Conservation (phyloP, 2,797 vertebrate genomes). For the Dipus sagitta region DNA sequence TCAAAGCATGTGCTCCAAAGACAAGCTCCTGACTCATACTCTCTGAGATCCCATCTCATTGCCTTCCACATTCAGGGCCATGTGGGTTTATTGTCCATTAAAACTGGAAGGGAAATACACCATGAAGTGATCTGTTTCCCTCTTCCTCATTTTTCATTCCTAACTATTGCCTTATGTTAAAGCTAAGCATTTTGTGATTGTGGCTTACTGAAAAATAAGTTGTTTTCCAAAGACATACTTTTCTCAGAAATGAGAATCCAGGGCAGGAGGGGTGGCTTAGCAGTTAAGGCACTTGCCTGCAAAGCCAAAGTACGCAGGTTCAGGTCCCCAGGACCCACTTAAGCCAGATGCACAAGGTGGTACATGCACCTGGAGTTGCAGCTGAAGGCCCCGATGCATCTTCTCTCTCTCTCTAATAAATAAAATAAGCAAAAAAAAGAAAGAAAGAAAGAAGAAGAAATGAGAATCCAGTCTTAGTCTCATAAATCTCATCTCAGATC, state of each 20-base stretch:
- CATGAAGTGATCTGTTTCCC: not conserved
- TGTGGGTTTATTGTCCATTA: not conserved
- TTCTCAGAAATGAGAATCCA: slow-evolving; percentile 26
- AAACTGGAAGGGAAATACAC: not conserved
- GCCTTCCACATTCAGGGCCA: not conserved
- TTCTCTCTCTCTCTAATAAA: too few relatives aligned
- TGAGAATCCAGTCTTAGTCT: not conserved
- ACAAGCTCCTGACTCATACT: not conserved
- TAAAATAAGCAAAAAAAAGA: too few relatives aligned
- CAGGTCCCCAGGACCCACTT: too few relatives aligned
- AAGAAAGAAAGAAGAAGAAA: too few relatives aligned
- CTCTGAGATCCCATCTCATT: not conserved
- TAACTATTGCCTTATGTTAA: not conserved
- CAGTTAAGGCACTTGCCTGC: too few relatives aligned
- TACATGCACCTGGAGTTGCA: too few relatives aligned
- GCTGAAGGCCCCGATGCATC: too few relatives aligned
- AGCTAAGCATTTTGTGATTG: slow-evolving; percentile 13
- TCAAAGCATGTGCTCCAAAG: not conserved
- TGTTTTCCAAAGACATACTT: slow-evolving; percentile 60
- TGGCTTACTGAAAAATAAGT: slow-evolving; percentile 45
- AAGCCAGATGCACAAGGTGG: too few relatives aligned
- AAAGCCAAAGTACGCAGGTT: too few relatives aligned
- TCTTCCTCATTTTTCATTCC: not conserved
- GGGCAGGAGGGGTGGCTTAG: too few relatives aligned
- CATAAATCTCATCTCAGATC: slow-evolving; percentile 37